Percentiles rank a stretch among this genome's conserved stretches.
These are phyloP conservation scores for Chromoteleia sp. DNA, from an alignment of 2,888 invertebrate genomes.

Conservation along the genomic window DNA sequence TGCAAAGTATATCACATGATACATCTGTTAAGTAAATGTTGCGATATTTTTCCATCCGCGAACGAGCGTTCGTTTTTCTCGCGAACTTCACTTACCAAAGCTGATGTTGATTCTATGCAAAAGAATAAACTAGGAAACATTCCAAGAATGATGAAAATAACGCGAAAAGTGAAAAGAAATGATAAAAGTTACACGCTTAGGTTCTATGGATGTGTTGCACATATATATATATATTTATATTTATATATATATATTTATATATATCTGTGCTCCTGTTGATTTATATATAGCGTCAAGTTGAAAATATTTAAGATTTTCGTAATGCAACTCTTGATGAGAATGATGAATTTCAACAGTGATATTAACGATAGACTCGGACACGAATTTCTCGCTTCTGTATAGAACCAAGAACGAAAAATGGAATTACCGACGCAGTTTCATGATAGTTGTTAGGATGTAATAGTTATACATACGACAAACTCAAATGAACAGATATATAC, in stretches of 20 bases:
- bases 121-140: constrained; percentile 10
- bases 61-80: constrained; percentile 2
- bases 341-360: constrained; percentile 32
- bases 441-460: constrained; percentile 43
- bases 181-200: constrained; percentile 1
- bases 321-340: constrained; percentile 21
- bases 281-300: constrained; percentile 19
- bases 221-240: constrained; percentile 15
- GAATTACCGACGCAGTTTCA: constrained; percentile 30
- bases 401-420: constrained; percentile 24
- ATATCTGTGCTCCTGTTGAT: constrained; percentile 30
- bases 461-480: constrained; percentile 30
- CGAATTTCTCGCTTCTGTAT: constrained; percentile 42
- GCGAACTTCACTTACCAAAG: constrained; percentile 19
- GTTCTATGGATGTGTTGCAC: constrained; percentile 25
- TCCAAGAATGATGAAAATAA: constrained; percentile 1
- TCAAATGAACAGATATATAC: constrained; percentile 52
- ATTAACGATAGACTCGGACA: constrained; percentile 37
- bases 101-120: constrained; percentile 36
- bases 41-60: not conserved
- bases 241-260: too few relatives aligned
- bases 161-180: constrained; percentile 1
- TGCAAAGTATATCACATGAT: too few relatives aligned
- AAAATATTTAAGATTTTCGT: constrained; percentile 19
- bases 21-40: not conserved